A percentile compares a stretch with the other conserved stretches of the same genome.
phyloP scores from a whole-genome alignment of 2,113 vertebrate genomes.

The Corythaeola cristata region DNA sequence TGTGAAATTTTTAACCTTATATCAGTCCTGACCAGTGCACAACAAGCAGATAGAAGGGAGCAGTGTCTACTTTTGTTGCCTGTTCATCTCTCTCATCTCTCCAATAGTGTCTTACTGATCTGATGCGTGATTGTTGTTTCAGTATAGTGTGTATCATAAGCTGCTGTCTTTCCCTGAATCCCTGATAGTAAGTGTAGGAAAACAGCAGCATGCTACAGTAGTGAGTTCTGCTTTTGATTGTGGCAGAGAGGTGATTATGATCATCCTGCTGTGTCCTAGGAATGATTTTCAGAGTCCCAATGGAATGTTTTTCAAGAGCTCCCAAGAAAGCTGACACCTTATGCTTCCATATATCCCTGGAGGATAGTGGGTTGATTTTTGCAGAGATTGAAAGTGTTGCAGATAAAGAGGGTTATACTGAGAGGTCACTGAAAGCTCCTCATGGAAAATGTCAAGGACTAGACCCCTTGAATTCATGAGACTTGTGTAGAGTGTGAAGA shows the following conservation, averaged over 20 bases:
- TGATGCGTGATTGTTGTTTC: background rate
- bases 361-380: background rate
- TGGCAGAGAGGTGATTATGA: fast-evolving
- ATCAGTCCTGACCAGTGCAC: background rate
- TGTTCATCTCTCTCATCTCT: background rate
- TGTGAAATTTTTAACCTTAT: background rate
- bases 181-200: background rate
- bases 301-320: background rate
- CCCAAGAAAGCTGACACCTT: background rate
- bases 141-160: background rate
- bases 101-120: background rate
- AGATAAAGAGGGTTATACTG: background rate
- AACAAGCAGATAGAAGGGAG: background rate
- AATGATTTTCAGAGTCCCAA: background rate
- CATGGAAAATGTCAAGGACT: background rate
- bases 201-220: fast-evolving
- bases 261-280: background rate
- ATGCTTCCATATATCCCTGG: background rate
- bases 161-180: background rate
- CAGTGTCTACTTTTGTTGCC: background rate
- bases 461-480: background rate
- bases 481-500: background rate
- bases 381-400: background rate
- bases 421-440: background rate
- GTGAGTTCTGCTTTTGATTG: background rate